Evolutionary conservation across 2,113 vertebrate species (phyloP).

Genomic region (Salvator merianae): DNA sequence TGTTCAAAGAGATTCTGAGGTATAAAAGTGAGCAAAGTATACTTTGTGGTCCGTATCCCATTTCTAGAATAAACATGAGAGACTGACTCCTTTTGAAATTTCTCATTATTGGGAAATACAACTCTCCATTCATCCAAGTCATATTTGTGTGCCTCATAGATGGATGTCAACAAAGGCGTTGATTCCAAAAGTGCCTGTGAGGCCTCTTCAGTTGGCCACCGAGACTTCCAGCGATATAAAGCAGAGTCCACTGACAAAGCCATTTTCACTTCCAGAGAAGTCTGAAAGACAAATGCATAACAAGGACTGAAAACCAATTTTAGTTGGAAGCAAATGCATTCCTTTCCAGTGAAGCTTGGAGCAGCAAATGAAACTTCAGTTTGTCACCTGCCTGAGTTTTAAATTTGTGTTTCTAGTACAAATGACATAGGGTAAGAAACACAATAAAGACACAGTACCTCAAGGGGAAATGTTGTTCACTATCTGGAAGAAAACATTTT

Average conservation of each 20-base stretch:
- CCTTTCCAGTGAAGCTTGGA: conserved; percentile 23
- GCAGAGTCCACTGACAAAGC: conserved; percentile 68
- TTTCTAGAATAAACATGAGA: conserved; percentile 64
- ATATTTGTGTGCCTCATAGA: not conserved
- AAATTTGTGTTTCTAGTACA: not conserved
- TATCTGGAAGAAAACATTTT: not conserved
- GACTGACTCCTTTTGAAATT: conserved; percentile 43
- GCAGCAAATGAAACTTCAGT: conserved; percentile 15
- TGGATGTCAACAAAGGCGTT: conserved; percentile 60
- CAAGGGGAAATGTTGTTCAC: conserved; percentile 28
- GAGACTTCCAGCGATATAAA: conserved; percentile 52
- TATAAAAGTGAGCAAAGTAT: conserved; percentile 76
- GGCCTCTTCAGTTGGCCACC: not conserved
- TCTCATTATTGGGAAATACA: conserved; percentile 68
- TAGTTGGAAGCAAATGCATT: not conserved
- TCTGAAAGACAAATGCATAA: conserved; percentile 50
- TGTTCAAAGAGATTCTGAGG: conserved; percentile 76
- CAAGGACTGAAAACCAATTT: conserved; percentile 31
- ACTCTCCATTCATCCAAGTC: conserved; percentile 49
- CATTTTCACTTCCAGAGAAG: conserved; percentile 42
- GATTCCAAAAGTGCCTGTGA: conserved; percentile 50
- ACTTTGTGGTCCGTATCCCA: conserved; percentile 71
- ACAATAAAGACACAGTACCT: conserved; percentile 22
- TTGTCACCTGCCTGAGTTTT: not conserved
- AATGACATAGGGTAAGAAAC: not conserved